Evolutionary conservation across 1,140 invertebrate species (phyloP), one percentile per base, ranked within the genome.

Genomic region (Pseudoatta argentina): DNA sequence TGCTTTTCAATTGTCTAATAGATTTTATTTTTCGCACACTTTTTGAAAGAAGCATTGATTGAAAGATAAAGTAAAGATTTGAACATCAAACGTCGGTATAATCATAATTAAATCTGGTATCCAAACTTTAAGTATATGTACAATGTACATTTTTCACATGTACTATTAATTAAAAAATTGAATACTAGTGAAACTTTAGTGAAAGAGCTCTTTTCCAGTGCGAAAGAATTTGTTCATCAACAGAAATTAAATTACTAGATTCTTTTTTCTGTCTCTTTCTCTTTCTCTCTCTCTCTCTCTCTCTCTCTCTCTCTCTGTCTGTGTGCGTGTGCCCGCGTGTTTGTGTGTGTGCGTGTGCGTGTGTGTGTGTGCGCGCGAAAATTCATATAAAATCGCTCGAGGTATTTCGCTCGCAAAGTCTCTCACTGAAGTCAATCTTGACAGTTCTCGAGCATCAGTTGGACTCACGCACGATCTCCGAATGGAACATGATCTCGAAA

Each of bases 401-500:
- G n/a, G 10, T 75, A 30, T 75, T 48, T 61, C 57, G 30, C 27
- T 39, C 30, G 30, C 16, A 39, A 63, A 27, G 55, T 63, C 57
- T 27, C 21, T 48, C 39, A n/a, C 16, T 27, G 10, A 16, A 63
- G 34, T 63, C 21, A n/a, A 77, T 30, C 61, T 78, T 44, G 44
- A 66, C 39, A 39, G 24, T 66, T 78, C 61, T 21, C 44, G 76
- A 0, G 34, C 57, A 44, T 48, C 24, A 39, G 6, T 69, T n/a
- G 30, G 30, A 55, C 51, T 39, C 48, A 14, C 27, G 10, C 44
- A 10, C 18, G 48, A 10, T 75, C 69, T 55, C 12, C 21, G 44
- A 85, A 66, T 85, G 7, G 73, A 78, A 53, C 48, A 66, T 55
- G 82, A 78, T 78, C 63, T 85, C 34, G 63, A 16, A 14, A 64